Percentiles rank a stretch among this genome's conserved stretches.
phyloP scores from a whole-genome alignment of 1,140 invertebrate genomes.

The Atta colombica region DNA sequence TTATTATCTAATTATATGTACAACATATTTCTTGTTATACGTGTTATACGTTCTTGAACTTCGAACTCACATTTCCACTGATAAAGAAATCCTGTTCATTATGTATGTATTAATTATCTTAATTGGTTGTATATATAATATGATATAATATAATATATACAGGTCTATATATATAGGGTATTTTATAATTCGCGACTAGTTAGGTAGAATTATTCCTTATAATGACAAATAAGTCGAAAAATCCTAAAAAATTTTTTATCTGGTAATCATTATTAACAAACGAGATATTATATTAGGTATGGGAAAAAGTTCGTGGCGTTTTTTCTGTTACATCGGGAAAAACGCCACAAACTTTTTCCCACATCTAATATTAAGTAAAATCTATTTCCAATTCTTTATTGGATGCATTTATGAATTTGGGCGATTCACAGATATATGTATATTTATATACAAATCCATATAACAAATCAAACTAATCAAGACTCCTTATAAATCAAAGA shows the following conservation, averaged over 20 bases:
- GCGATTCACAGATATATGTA: too few relatives aligned
- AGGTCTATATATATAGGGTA: neutral
- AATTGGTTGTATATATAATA: neutral
- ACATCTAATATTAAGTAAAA: neutral
- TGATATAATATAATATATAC: neutral
- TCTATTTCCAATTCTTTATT: neutral
- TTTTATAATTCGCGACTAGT: neutral
- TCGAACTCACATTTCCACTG: neutral
- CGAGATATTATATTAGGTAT: neutral
- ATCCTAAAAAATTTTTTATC: neutral
- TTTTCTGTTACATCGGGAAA: too few relatives aligned
- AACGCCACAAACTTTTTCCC: too few relatives aligned
- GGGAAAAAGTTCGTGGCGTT: too few relatives aligned
- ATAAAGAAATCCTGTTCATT: neutral
- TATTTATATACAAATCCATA: too few relatives aligned
- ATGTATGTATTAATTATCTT: neutral
- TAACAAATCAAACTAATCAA: too few relatives aligned
- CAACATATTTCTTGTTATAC: too few relatives aligned
- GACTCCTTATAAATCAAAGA: too few relatives aligned
- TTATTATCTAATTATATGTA: too few relatives aligned
- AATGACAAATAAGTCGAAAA: neutral
- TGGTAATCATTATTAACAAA: neutral
- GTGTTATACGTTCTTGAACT: neutral
- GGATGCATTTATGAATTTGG: neutral
- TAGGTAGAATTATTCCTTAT: neutral